Evolutionary conservation across 2,113 vertebrate species (phyloP).

Genomic region (Rhineura floridana): DNA sequence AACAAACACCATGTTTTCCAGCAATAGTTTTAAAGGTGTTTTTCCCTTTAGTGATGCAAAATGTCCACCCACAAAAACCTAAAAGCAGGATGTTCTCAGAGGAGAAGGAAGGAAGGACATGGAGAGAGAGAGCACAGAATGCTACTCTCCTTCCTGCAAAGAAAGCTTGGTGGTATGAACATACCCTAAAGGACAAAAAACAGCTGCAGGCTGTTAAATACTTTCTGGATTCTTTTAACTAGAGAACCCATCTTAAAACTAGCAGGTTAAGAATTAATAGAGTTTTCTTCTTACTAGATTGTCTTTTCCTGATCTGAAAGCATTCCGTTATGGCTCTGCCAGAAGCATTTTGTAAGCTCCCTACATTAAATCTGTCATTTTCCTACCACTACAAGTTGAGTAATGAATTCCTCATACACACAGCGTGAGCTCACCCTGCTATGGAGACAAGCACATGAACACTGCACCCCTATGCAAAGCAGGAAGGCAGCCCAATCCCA

Average conservation of each 20-base stretch:
- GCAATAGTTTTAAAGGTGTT: neutral
- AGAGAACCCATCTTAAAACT: slow-evolving; percentile 50
- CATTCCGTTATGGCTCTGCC: slow-evolving; percentile 59
- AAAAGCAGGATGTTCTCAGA: no score
- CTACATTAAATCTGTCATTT: slow-evolving; percentile 60
- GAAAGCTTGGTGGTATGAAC: neutral
- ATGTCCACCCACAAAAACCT: neutral
- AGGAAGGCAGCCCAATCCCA: neutral
- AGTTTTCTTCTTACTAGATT: neutral
- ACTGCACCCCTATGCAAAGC: neutral
- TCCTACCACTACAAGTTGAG: slow-evolving; percentile 58
- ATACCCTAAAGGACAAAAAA: neutral
- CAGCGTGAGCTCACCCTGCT: slow-evolving; percentile 37
- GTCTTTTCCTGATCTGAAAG: neutral
- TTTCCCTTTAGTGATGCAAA: neutral
- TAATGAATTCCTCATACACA: slow-evolving; percentile 41
- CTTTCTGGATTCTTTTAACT: slow-evolving; percentile 21
- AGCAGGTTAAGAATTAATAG: slow-evolving; percentile 18
- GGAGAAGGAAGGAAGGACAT: neutral
- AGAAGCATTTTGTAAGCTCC: slow-evolving; percentile 66
- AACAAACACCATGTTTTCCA: neutral
- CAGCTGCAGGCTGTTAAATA: neutral
- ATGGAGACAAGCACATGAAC: neutral
- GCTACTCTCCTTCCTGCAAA: neutral
- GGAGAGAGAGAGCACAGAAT: neutral